phyloP scores from a whole-genome alignment of 1,140 invertebrate genomes.

The Drosophila seguyi region DNA sequence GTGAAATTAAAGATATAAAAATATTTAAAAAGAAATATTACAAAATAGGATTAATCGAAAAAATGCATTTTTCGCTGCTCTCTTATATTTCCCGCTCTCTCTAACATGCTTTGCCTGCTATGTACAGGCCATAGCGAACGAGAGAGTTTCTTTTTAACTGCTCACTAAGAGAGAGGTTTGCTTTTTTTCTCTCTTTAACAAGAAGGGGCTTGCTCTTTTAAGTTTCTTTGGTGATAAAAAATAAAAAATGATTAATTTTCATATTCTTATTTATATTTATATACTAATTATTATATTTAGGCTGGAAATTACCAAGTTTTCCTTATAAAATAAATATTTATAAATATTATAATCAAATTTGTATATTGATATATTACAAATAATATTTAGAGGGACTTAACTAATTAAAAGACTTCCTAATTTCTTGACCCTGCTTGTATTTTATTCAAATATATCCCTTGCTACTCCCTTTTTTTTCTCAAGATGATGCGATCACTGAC shows the following conservation, averaged over 20 bases:
- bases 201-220: too few relatives aligned
- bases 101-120: neutral
- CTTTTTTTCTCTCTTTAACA: too few relatives aligned
- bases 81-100: neutral
- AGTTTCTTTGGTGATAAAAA: too few relatives aligned
- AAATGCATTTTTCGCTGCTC: neutral
- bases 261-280: neutral
- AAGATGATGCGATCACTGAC: constrained; percentile 43
- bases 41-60: neutral
- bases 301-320: too few relatives aligned
- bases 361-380: too few relatives aligned
- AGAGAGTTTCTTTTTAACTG: neutral
- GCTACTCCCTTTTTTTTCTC: neutral
- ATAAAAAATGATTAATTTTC: too few relatives aligned
- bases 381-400: too few relatives aligned
- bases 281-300: neutral
- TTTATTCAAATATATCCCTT: neutral
- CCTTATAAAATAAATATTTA: too few relatives aligned
- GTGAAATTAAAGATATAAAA: neutral
- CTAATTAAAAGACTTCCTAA: neutral
- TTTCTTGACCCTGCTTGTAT: neutral
- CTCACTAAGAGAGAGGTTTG: neutral
- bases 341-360: too few relatives aligned
- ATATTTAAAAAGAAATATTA: too few relatives aligned
- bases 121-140: neutral